Conservation (phyloP, 2,888 invertebrate genomes). For the Sminthurinus aureus region DNA sequence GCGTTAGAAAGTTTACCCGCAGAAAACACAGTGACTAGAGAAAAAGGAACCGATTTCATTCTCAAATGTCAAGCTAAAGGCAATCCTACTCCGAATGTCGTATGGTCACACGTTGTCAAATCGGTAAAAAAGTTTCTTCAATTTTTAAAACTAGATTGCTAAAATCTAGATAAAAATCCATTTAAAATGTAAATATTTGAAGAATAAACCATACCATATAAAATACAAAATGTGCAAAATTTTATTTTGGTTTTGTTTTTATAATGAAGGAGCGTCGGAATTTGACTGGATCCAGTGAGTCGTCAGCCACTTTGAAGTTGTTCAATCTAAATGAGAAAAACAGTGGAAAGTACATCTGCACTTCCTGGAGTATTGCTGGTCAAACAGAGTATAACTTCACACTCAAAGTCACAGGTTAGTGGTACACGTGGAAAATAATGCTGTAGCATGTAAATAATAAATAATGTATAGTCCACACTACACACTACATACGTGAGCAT, state of each 20-base stretch:
- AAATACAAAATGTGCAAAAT: too few relatives aligned
- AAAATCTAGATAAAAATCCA: too few relatives aligned
- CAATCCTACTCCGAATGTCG: slow-evolving; percentile 54
- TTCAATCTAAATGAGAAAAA: slow-evolving; percentile 51
- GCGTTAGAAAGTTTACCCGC: slow-evolving; percentile 39
- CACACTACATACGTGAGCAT: neutral
- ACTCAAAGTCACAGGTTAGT: slow-evolving; percentile 53
- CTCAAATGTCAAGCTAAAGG: slow-evolving; percentile 57
- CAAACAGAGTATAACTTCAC: slow-evolving; percentile 45
- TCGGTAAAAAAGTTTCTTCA: neutral
- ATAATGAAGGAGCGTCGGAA: slow-evolving; percentile 44
- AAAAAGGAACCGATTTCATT: slow-evolving; percentile 44
- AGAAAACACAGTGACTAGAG: slow-evolving; percentile 25
- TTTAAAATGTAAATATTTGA: too few relatives aligned
- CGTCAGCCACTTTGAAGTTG: slow-evolving; percentile 48
- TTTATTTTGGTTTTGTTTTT: too few relatives aligned
- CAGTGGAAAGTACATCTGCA: slow-evolving; percentile 54
- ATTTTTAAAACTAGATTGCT: too few relatives aligned
- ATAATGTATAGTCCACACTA: neutral
- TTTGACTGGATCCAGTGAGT: slow-evolving; percentile 40
- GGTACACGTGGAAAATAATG: neutral
- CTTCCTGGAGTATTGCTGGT: slow-evolving; percentile 55
- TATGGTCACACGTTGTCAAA: slow-evolving; percentile 53
- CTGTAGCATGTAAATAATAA: neutral
- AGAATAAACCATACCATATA: too few relatives aligned